Conservation (phyloP, 2,888 invertebrate species). For the Ophraella communa region DNA sequence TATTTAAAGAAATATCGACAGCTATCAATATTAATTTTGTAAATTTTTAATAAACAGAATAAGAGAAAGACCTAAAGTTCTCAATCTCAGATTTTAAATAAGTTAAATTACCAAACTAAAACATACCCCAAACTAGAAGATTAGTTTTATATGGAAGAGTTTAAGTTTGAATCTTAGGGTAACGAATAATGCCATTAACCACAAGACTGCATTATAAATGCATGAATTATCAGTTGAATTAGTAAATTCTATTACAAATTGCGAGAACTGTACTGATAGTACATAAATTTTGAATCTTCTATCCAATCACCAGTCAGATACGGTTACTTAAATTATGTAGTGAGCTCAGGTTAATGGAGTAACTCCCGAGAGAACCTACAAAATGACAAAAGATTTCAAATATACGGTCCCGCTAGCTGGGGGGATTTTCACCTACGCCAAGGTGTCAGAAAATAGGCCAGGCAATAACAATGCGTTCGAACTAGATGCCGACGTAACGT, state of each 20-base stretch:
- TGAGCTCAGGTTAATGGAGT: constrained; percentile 26
- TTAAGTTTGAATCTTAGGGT: too few species aligned
- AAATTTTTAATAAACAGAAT: too few species aligned
- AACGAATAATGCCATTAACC: too few species aligned
- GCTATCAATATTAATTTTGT: too few species aligned
- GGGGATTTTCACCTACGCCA: constrained; percentile 26
- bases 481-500: background rate
- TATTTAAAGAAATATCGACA: too few species aligned
- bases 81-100: too few species aligned
- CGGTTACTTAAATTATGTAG: constrained; percentile 20
- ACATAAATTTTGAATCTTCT: constrained; percentile 6
- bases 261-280: background rate
- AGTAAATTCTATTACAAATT: background rate
- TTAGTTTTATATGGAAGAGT: too few species aligned
- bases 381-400: constrained; percentile 26
- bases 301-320: constrained; percentile 19
- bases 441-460: constrained; percentile 11
- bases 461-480: background rate
- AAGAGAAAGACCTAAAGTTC: too few species aligned
- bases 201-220: too few species aligned
- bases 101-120: too few species aligned
- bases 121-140: too few species aligned
- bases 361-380: constrained; percentile 14
- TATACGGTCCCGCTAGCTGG: constrained; percentile 19
- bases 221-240: constrained; percentile 1